Evolutionary conservation across 2,113 vertebrate genomes (phyloP).

Genomic region (Solea senegalensis): DNA sequence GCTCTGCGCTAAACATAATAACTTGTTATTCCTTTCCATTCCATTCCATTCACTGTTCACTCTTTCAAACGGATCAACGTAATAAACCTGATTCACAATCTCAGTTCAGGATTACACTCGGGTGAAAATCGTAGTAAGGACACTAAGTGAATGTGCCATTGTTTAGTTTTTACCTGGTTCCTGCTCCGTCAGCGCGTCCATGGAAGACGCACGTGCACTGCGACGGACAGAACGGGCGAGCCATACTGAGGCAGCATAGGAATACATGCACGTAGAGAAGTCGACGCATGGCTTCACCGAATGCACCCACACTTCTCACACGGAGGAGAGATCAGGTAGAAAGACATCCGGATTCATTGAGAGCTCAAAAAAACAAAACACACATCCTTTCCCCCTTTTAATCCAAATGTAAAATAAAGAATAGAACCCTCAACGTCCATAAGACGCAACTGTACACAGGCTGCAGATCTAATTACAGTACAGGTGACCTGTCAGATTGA

Average conservation of each 20-base stretch:
- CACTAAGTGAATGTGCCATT: neutral
- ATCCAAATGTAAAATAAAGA: slow-evolving; percentile 18
- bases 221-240: slow-evolving; percentile 88
- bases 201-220: slow-evolving; percentile 91
- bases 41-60: no score
- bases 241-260: slow-evolving; percentile 77
- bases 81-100: neutral
- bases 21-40: neutral
- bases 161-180: slow-evolving; percentile 85
- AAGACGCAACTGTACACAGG: slow-evolving; percentile 15
- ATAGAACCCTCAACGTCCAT: slow-evolving; percentile 50
- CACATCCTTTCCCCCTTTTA: neutral
- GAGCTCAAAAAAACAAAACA: neutral
- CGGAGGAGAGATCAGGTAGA: slow-evolving; percentile 45
- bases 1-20: neutral
- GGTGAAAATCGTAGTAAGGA: no score
- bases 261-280: slow-evolving; percentile 79
- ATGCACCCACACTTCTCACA: slow-evolving; percentile 53
- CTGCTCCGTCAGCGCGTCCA: slow-evolving; percentile 84
- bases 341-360: slow-evolving; percentile 55
- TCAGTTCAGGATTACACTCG: no score
- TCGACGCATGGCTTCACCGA: slow-evolving; percentile 81
- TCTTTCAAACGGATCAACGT: neutral
- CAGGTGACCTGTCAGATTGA: slow-evolving; percentile 68
- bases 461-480: slow-evolving; percentile 56